phyloP scores from a whole-genome alignment of 2,888 invertebrate species.

The Meganola albula region DNA sequence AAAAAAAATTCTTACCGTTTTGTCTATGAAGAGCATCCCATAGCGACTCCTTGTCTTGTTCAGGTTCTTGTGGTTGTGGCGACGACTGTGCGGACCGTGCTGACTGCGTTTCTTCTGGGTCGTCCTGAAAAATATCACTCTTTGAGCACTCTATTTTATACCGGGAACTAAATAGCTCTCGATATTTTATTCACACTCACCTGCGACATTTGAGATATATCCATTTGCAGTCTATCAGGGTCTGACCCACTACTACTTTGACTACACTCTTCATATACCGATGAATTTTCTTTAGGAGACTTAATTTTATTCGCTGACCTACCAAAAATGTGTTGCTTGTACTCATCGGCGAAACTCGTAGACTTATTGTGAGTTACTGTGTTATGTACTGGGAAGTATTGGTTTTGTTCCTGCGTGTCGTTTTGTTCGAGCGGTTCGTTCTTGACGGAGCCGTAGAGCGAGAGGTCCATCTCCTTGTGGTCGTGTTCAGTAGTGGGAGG shows the following conservation, averaged over 20 bases:
- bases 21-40: slow-evolving; percentile 75
- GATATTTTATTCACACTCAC: too few relatives aligned
- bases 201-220: slow-evolving; percentile 78
- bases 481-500: slow-evolving; percentile 64
- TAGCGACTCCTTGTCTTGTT: slow-evolving; percentile 75
- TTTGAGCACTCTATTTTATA: too few relatives aligned
- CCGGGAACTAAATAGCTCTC: too few relatives aligned
- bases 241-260: slow-evolving; percentile 85
- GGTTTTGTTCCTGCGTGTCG: slow-evolving; percentile 34
- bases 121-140: slow-evolving; percentile 50
- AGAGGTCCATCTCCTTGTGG: slow-evolving; percentile 71
- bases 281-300: slow-evolving; percentile 62
- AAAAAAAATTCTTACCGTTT: slow-evolving; percentile 71
- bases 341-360: slow-evolving; percentile 53
- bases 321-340: slow-evolving; percentile 59
- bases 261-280: slow-evolving; percentile 77
- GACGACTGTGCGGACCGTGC: slow-evolving; percentile 68
- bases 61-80: slow-evolving; percentile 62
- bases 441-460: slow-evolving; percentile 61
- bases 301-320: slow-evolving; percentile 42
- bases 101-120: slow-evolving; percentile 71
- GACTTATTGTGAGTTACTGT: slow-evolving; percentile 41
- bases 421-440: slow-evolving; percentile 48
- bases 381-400: slow-evolving; percentile 39
- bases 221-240: slow-evolving; percentile 85